These are phyloP conservation scores for Limonius californicus DNA, from an alignment of 1,140 invertebrate species.

Conservation along the genomic window DNA sequence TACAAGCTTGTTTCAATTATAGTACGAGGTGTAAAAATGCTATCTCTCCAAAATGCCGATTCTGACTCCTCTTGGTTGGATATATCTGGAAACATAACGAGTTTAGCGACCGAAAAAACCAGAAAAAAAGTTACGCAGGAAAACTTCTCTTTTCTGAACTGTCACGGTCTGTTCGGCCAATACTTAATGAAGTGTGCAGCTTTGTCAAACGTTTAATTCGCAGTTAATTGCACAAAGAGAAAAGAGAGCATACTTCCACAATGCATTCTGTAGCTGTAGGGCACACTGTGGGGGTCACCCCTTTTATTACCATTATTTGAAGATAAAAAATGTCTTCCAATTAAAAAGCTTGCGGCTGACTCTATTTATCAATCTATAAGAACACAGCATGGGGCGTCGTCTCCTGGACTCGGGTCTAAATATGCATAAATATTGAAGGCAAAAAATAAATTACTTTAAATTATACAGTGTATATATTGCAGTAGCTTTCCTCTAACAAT, in stretches of 20 bases:
- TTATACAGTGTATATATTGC: slow-evolving; percentile 22
- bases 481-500: slow-evolving; percentile 2
- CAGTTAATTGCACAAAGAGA: slow-evolving; percentile 5
- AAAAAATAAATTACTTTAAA: slow-evolving; percentile 42
- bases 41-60: slow-evolving; percentile 4
- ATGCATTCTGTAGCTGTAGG: slow-evolving; percentile 30
- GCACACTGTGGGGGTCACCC: slow-evolving; percentile 36
- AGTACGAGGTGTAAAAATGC: slow-evolving; percentile 29
- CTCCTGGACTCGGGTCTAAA: slow-evolving; percentile 32
- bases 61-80: not conserved
- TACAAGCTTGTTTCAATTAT: slow-evolving; percentile 30
- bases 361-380: slow-evolving; percentile 48
- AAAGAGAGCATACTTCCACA: slow-evolving; percentile 33
- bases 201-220: not conserved
- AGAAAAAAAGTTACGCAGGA: no score
- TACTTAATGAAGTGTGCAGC: no score
- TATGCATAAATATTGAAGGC: slow-evolving; percentile 42
- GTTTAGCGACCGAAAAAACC: no score
- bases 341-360: slow-evolving; percentile 46
- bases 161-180: no score
- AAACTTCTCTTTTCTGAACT: no score
- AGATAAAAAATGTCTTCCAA: slow-evolving; percentile 48
- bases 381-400: slow-evolving; percentile 41
- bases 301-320: slow-evolving; percentile 48
- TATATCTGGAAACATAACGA: no score